Conservation (phyloP, 1,140 invertebrate species). For the Tetranychus urticae region DNA sequence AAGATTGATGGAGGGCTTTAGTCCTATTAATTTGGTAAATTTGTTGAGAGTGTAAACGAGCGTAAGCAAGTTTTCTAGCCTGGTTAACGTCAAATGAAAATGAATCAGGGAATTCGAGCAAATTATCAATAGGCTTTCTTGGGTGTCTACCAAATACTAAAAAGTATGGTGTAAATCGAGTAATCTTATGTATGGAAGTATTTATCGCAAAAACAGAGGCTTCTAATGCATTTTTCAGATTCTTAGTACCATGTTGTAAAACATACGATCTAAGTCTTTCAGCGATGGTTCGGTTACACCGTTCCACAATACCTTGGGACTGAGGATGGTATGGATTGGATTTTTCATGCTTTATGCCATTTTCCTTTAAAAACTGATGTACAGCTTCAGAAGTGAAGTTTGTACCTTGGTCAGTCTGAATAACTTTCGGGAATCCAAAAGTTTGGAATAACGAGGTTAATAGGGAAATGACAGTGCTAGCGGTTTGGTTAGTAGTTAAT, state of each 20-base stretch:
- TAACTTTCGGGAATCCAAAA: neutral
- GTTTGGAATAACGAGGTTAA: too few species aligned
- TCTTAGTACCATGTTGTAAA: neutral
- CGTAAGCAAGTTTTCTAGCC: too few species aligned
- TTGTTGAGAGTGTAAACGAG: too few species aligned
- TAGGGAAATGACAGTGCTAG: too few species aligned
- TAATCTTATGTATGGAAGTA: neutral
- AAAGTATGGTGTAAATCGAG: neutral
- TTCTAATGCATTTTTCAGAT: neutral
- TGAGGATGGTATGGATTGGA: conserved; percentile 15
- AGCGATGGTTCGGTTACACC: conserved; percentile 13
- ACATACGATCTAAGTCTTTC: neutral
- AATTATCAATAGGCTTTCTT: neutral
- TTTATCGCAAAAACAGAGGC: neutral
- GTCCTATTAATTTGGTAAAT: too few species aligned
- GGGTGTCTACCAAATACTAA: neutral
- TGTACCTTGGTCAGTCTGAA: neutral
- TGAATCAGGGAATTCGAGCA: neutral
- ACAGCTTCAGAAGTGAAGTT: conserved; percentile 16
- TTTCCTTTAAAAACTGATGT: neutral
- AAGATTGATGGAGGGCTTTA: too few species aligned
- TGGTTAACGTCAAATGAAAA: too few species aligned
- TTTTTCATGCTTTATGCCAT: conserved; percentile 11
- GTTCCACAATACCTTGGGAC: conserved; percentile 16
- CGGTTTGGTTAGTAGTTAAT: too few species aligned